phyloP scores from a whole-genome alignment of 2,888 invertebrate genomes.

The Cotesia congregata region DNA sequence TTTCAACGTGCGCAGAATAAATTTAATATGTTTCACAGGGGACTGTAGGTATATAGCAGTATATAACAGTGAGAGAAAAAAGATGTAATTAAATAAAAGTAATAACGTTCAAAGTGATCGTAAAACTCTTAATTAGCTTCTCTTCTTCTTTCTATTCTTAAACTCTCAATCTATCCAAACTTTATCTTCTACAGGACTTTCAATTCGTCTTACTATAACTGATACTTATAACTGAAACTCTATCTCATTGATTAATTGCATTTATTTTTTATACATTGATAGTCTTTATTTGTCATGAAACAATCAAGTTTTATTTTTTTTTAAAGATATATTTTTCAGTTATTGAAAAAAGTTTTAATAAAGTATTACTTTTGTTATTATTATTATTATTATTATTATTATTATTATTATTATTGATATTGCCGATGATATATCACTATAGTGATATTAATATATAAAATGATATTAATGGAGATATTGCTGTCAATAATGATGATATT shows the following conservation, averaged over 20 bases:
- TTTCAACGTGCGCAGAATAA: constrained; percentile 55
- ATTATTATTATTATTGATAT: no score
- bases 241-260: background rate
- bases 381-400: no score
- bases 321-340: no score
- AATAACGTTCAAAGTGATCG: constrained; percentile 31
- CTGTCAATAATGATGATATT: no score
- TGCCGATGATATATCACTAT: no score
- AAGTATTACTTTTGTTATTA: no score
- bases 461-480: no score
- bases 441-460: no score
- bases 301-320: no score
- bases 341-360: no score
- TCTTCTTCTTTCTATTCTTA: constrained; percentile 22
- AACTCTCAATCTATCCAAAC: constrained; percentile 30
- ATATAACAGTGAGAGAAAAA: background rate
- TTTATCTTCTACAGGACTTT: background rate
- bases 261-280: background rate
- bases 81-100: background rate
- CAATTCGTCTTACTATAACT: background rate
- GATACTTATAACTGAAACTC: background rate
- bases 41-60: constrained; percentile 8
- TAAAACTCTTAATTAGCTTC: constrained; percentile 45
- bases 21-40: constrained; percentile 47
- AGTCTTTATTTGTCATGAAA: no score